Conservation (phyloP, 1,140 invertebrate genomes). For the Sycophila sp. region DNA sequence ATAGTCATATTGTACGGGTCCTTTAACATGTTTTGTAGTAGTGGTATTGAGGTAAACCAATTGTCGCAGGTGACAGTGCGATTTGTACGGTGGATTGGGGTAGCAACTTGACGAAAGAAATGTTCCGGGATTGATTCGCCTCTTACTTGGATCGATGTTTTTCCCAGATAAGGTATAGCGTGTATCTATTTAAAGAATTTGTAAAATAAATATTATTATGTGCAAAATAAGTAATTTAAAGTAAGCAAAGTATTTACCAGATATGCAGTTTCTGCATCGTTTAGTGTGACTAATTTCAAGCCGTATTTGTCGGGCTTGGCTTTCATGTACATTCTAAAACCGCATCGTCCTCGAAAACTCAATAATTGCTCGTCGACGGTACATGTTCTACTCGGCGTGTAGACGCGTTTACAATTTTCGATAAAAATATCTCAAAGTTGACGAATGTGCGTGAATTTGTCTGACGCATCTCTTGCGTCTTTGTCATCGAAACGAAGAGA, state of each 20-base stretch:
- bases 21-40: conserved; percentile 43
- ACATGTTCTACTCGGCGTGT: neutral
- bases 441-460: conserved; percentile 47
- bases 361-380: conserved; percentile 55
- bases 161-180: conserved; percentile 53
- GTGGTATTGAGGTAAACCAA: conserved; percentile 50
- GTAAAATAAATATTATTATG: too few species aligned
- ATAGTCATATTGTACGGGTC: conserved; percentile 44
- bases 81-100: conserved; percentile 44
- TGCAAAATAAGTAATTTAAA: too few species aligned
- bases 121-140: neutral
- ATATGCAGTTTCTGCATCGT: conserved; percentile 50
- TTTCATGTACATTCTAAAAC: conserved; percentile 61
- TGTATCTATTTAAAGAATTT: conserved; percentile 43
- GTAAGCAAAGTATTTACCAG: conserved; percentile 34
- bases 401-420: neutral
- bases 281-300: conserved; percentile 56
- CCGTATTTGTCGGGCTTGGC: conserved; percentile 63
- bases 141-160: conserved; percentile 38
- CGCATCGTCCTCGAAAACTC: conserved; percentile 55
- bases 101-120: conserved; percentile 22
- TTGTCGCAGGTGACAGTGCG: conserved; percentile 49
- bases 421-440: conserved; percentile 41
- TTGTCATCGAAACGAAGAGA: conserved; percentile 49
- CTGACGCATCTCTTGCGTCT: conserved; percentile 35